A percentile compares a stretch with the other conserved stretches of the same genome.
These are phyloP conservation scores for Arrhamphus sclerolepis DNA, from an alignment of 2,797 vertebrate species.

Conservation along the genomic window DNA sequence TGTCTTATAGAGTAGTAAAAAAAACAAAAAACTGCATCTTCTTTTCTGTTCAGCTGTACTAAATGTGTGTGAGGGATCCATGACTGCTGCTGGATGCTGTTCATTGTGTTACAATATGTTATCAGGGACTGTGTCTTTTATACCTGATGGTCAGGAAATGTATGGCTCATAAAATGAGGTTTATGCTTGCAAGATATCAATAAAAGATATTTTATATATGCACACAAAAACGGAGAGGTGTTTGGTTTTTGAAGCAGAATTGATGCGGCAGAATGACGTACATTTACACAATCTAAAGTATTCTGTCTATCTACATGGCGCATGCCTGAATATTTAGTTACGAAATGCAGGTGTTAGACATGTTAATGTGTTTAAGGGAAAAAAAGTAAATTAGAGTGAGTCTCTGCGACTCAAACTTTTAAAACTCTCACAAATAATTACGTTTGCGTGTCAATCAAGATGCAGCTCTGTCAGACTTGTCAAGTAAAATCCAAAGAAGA, in stretches of 20 bases:
- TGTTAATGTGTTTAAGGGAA: not conserved
- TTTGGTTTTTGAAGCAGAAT: slow-evolving; percentile 16
- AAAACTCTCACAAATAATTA: slow-evolving; percentile 55
- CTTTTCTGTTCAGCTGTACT: slow-evolving; percentile 64
- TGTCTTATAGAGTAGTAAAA: slow-evolving; percentile 59
- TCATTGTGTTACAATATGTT: slow-evolving; percentile 31
- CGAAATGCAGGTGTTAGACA: too few relatives aligned
- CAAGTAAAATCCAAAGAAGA: slow-evolving; percentile 34
- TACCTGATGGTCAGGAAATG: slow-evolving; percentile 40
- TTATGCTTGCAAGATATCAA: slow-evolving; percentile 80
- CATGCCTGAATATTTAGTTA: too few relatives aligned
- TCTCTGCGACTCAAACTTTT: slow-evolving; percentile 1
- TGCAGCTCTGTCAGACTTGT: slow-evolving; percentile 46
- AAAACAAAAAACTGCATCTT: slow-evolving; percentile 59
- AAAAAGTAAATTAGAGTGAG: too few relatives aligned
- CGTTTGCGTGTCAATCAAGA: slow-evolving; percentile 54
- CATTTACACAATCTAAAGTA: too few relatives aligned
- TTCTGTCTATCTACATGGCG: too few relatives aligned
- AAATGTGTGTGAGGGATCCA: slow-evolving; percentile 60
- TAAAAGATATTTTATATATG: slow-evolving; percentile 83
- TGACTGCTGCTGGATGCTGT: slow-evolving; percentile 68
- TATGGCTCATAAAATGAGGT: slow-evolving; percentile 38
- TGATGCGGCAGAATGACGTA: too few relatives aligned
- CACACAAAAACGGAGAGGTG: slow-evolving; percentile 29
- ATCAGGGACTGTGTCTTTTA: slow-evolving; percentile 48